Evolutionary conservation across 1,140 invertebrate species (phyloP).

Genomic region (Drosophila yakuba): DNA sequence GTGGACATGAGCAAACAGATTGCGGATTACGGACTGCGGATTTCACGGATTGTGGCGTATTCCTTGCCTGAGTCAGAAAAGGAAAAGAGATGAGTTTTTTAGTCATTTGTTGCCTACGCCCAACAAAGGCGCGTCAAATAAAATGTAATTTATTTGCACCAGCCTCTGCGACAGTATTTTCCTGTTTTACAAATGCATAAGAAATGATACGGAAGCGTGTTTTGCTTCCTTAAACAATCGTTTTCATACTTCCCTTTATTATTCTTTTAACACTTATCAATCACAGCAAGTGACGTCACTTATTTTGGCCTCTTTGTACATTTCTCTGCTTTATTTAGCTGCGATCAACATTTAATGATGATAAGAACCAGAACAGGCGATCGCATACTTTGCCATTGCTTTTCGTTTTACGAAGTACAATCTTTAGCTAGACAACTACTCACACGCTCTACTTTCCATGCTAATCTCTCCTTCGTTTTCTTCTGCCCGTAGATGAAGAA

Average conservation of each 20-base stretch:
- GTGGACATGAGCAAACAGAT: conserved; percentile 30
- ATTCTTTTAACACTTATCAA: conserved; percentile 46
- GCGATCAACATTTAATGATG: conserved; percentile 3
- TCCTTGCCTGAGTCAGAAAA: conserved; percentile 15
- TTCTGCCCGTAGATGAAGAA: background rate
- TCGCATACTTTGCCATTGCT: background rate
- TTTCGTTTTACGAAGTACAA: background rate
- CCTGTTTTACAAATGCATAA: conserved; percentile 33
- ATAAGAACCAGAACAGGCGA: conserved; percentile 7
- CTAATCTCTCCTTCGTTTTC: conserved; percentile 28
- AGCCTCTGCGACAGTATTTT: conserved; percentile 22
- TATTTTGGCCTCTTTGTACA: conserved; percentile 4
- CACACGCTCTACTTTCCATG: conserved; percentile 42
- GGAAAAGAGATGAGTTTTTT: conserved; percentile 13
- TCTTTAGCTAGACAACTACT: conserved; percentile 32
- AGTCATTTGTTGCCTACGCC: conserved; percentile 17
- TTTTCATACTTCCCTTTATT: conserved; percentile 6
- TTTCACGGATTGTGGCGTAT: conserved; percentile 9
- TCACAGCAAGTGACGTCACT: conserved; percentile 41
- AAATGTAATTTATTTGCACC: conserved; percentile 44
- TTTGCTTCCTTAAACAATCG: conserved; percentile 48
- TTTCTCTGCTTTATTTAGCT: conserved; percentile 10
- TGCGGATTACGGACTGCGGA: conserved; percentile 29
- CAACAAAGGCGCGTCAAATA: conserved; percentile 40
- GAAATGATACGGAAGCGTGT: conserved; percentile 25